Percentiles rank a stretch among this genome's conserved stretches.
phyloP scores from a whole-genome alignment of 2,888 invertebrate genomes.

The Parnassius smintheus region DNA sequence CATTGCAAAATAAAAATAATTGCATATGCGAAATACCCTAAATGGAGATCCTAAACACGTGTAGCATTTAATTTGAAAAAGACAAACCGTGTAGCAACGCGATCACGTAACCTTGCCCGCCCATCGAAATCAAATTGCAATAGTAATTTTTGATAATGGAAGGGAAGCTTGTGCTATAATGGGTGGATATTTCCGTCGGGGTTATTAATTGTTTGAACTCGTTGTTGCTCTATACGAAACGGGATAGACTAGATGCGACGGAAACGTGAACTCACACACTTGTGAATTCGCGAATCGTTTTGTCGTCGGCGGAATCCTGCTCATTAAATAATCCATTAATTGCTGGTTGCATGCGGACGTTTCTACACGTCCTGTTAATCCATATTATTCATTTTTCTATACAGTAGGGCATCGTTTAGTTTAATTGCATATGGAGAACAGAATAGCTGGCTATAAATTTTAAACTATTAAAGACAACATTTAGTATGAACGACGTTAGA shows the following conservation, averaged over 20 bases:
- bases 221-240: constrained; percentile 48
- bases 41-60: constrained; percentile 50
- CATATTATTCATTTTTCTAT: constrained; percentile 12
- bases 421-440: constrained; percentile 26
- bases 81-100: constrained; percentile 62
- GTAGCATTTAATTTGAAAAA: constrained; percentile 71
- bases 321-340: constrained; percentile 61
- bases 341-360: constrained; percentile 64
- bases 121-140: constrained; percentile 69
- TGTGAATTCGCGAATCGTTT: constrained; percentile 63
- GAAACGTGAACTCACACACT: constrained; percentile 52
- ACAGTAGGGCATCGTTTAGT: constrained; percentile 20
- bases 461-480: neutral
- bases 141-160: constrained; percentile 74
- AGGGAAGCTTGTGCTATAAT: constrained; percentile 62
- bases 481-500: neutral
- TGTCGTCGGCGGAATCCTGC: constrained; percentile 45
- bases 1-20: constrained; percentile 63
- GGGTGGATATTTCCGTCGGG: constrained; percentile 71
- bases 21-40: constrained; percentile 52
- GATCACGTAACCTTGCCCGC: constrained; percentile 60
- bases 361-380: constrained; percentile 51
- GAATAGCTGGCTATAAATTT: constrained; percentile 17
- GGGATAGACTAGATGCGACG: constrained; percentile 58
- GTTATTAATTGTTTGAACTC: constrained; percentile 62